These are phyloP conservation scores for Myotis vivesi DNA, from an alignment of 2,797 vertebrate species.

Conservation along the genomic window DNA sequence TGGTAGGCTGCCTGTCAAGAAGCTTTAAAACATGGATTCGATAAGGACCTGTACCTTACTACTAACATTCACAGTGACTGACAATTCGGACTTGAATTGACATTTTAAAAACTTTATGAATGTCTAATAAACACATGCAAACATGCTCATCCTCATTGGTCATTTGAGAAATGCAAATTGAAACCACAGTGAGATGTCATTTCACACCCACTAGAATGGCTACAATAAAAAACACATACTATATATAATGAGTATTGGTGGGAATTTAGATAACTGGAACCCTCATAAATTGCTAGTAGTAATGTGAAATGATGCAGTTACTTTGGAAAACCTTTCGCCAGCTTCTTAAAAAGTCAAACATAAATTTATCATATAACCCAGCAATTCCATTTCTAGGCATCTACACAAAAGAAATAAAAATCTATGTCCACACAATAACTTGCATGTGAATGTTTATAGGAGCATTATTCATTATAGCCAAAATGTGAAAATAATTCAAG, in stretches of 20 bases:
- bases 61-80: neutral
- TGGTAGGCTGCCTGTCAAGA: neutral
- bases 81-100: neutral
- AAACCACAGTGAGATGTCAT: neutral
- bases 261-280: neutral
- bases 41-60: neutral
- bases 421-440: neutral
- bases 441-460: neutral
- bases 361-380: neutral
- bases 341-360: neutral
- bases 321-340: neutral
- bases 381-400: neutral
- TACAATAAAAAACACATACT: neutral
- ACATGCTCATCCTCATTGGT: neutral
- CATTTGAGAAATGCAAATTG: neutral
- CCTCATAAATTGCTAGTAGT: neutral
- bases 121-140: neutral
- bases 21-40: neutral
- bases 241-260: neutral
- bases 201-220: neutral
- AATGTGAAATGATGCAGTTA: neutral
- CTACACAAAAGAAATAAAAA: neutral
- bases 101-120: neutral
- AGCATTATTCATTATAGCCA: neutral
- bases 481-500: neutral